Evolutionary conservation across 2,113 vertebrate species (phyloP), one percentile per base, ranked within the genome.

Genomic region (Mustela nigripes): DNA sequence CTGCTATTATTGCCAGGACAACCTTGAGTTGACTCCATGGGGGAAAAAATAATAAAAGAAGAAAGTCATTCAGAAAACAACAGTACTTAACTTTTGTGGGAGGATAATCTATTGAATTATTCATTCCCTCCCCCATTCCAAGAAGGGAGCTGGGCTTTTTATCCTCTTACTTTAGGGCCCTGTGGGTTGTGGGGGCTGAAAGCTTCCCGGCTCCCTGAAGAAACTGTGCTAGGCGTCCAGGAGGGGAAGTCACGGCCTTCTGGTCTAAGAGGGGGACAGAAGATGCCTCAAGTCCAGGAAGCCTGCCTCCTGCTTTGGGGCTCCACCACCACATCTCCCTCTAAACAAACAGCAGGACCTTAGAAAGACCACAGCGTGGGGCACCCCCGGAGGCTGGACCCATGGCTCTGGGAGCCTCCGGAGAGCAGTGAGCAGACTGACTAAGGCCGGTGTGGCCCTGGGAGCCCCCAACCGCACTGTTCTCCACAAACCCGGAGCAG

Each of bases 31-130:
- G 5, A 45, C 42, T 50, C 28, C n/a, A 45, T 33, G 31, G 36
- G 65, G 33, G 45, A 93, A 79, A 63, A 86, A 67, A n/a, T 36
- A 71, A 71, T n/a, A 45, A 58, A 87, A 94, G 65, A 82, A 89
- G 42, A 83, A 85, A 87, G 58, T 53, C 67, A 79, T 83, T 95
- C 91, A 96, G 74, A 94, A 92, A 76, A 60, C 42, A 33, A 56
- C 31, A 48, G 21, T 62, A 31, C 18, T 80, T 96, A 84, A 80
- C 76, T 93, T 84, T 95, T 4, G 12, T 74, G 63, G 79, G 91
- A 85, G 79, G 79, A 81, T 31, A 48, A 85, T 36, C 14, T 73
- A 89, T 11, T 89, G 63, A 80, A 92, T 91, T 81, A 76, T 67
- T 88, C 63, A 81, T 91, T 81, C 56, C 7, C 39, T 80, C 15